These are phyloP conservation scores for Cheilosia impressa DNA, from an alignment of 2,888 invertebrate species.

Conservation along the genomic window DNA sequence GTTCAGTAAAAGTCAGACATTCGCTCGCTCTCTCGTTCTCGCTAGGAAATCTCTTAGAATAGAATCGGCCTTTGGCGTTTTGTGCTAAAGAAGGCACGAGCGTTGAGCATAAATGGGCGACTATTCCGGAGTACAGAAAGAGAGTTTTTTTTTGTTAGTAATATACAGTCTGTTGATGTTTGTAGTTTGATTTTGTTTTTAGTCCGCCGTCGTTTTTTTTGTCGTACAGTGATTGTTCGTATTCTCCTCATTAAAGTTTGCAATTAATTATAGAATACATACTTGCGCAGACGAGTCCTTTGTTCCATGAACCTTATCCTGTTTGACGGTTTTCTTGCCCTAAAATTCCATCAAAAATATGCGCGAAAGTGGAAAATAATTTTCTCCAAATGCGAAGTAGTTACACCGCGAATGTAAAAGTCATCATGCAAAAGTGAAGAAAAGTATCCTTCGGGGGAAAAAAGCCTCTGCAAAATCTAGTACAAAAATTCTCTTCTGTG, in stretches of 20 bases:
- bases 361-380: constrained; percentile 14
- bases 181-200: constrained; percentile 73
- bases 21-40: neutral
- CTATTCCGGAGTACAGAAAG: neutral
- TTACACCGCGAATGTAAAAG: neutral
- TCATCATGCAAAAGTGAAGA: neutral
- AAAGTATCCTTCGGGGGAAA: constrained; percentile 29
- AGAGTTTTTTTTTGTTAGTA: constrained; percentile 67
- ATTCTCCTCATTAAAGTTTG: constrained; percentile 20
- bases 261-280: constrained; percentile 10
- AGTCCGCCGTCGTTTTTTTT: constrained; percentile 60
- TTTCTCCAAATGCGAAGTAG: neutral
- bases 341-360: constrained; percentile 17
- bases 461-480: constrained; percentile 59
- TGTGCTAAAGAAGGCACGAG: neutral
- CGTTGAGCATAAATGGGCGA: neutral
- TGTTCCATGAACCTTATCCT: neutral
- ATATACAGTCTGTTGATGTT: constrained; percentile 75
- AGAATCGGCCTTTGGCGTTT: neutral
- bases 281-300: constrained; percentile 6
- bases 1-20: constrained; percentile 25
- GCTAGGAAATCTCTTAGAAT: constrained; percentile 28
- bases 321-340: neutral
- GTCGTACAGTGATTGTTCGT: constrained; percentile 52
- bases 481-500: constrained; percentile 54